Conservation (phyloP, 2,113 vertebrate species). For the Myiagra hebetior region DNA sequence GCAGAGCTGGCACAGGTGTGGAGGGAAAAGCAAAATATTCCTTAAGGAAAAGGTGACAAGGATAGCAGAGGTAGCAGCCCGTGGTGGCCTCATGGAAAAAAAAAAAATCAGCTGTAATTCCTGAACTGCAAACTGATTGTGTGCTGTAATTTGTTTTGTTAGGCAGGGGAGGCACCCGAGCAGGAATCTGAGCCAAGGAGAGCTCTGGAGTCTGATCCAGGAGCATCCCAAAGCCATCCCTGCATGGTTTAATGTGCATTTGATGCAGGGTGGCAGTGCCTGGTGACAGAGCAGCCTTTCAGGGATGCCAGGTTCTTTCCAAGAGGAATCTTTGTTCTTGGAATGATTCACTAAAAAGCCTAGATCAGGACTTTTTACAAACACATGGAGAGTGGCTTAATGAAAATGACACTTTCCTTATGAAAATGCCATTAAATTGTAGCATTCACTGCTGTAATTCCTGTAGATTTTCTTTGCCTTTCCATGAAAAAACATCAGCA, state of each 20-base stretch:
- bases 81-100: neutral
- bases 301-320: neutral
- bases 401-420: neutral
- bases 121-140: neutral
- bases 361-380: neutral
- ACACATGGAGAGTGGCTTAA: neutral
- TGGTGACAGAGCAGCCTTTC: neutral
- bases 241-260: rapidly evolving
- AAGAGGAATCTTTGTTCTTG: neutral
- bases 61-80: neutral
- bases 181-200: neutral
- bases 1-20: neutral
- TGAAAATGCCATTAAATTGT: neutral
- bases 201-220: neutral
- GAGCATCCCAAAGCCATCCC: neutral
- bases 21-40: neutral
- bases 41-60: neutral
- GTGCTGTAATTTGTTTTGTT: neutral
- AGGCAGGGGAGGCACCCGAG: neutral
- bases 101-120: neutral
- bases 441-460: neutral
- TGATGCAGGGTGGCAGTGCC: neutral
- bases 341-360: neutral
- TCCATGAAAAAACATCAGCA: neutral
- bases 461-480: neutral